phyloP scores from a whole-genome alignment of 1,140 invertebrate species.

The Geopemphigus sp. region DNA sequence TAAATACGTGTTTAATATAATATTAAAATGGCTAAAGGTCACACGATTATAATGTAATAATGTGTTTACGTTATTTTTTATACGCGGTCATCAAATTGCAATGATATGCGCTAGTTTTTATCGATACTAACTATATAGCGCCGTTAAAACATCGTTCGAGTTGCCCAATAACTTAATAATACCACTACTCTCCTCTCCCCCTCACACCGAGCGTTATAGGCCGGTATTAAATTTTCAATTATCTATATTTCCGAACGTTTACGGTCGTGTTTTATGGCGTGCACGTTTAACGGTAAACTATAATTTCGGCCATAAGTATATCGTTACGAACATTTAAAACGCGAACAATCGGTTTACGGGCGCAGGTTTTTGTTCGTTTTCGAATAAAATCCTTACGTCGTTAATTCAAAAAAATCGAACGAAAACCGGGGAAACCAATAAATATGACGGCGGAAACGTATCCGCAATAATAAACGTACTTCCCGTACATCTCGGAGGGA shows the following conservation, averaged over 20 bases:
- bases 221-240: slow-evolving; percentile 15
- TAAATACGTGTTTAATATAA: no score
- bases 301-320: neutral
- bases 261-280: neutral
- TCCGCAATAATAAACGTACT: no score
- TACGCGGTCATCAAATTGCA: neutral
- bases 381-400: no score
- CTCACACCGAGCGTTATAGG: neutral
- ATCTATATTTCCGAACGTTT: slow-evolving; percentile 8
- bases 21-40: neutral
- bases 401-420: no score
- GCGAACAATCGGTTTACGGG: neutral
- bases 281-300: neutral
- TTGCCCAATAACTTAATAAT: neutral
- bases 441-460: no score
- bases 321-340: neutral
- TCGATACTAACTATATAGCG: neutral
- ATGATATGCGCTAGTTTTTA: neutral
- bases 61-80: neutral
- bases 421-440: no score
- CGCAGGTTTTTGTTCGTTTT: no score
- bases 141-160: neutral
- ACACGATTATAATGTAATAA: neutral
- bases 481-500: no score
- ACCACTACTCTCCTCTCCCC: no score